Evolutionary conservation across 1,140 invertebrate species (phyloP).

Genomic region (Wiebesia pumilae): DNA sequence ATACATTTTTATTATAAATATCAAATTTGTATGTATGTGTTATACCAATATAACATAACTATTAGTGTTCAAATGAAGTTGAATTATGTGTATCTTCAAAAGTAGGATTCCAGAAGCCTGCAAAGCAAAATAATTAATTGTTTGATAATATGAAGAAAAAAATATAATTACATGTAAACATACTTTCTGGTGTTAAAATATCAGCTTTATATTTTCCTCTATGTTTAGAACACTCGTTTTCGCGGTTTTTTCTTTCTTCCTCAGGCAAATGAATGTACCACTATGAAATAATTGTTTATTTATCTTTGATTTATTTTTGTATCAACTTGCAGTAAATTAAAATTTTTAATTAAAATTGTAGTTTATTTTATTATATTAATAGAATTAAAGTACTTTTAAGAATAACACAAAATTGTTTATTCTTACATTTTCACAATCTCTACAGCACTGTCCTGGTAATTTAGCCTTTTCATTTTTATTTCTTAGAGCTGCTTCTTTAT

Average conservation of each 20-base stretch:
- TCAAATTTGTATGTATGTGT: not conserved
- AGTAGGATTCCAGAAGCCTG: constrained; percentile 70
- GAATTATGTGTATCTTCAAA: constrained; percentile 58
- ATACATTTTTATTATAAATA: constrained; percentile 17
- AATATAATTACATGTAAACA: constrained; percentile 26
- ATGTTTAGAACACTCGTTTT: constrained; percentile 74
- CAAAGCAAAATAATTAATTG: constrained; percentile 46
- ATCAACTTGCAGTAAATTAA: constrained; percentile 6
- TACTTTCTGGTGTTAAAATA: constrained; percentile 69
- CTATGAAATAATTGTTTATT: constrained; percentile 60
- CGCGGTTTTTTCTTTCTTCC: constrained; percentile 65
- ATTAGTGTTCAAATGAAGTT: constrained; percentile 20
- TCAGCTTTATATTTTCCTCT: constrained; percentile 67
- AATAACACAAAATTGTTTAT: constrained; percentile 12
- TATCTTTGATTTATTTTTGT: not conserved
- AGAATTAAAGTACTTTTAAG: not conserved
- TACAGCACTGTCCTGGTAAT: constrained; percentile 69
- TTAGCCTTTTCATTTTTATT: constrained; percentile 68
- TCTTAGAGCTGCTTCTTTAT: constrained; percentile 63
- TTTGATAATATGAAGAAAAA: constrained; percentile 36
- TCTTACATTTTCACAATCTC: constrained; percentile 69
- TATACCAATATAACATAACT: constrained; percentile 3
- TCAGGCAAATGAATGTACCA: constrained; percentile 69
- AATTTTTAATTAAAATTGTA: constrained; percentile 22
- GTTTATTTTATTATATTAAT: constrained; percentile 28